Base-by-base conservation (phyloP, 2,888 invertebrate genomes). In the Brenthis ino region DNA sequence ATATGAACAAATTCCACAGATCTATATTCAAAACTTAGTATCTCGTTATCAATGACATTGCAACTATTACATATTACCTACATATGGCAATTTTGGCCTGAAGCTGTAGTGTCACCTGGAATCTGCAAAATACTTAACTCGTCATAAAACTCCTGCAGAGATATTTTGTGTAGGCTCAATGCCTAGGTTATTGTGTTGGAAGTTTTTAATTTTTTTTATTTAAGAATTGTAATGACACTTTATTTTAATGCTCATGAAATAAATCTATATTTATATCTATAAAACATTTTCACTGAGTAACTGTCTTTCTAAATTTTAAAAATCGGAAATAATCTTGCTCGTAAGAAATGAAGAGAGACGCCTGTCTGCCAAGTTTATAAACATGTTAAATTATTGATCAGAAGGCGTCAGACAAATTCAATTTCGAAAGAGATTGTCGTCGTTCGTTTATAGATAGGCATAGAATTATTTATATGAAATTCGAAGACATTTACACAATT, bases 381-480 rank as follows among this genome's bases (percentile, higher is more conserved):
- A 66, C 57, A 66, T 64, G 63, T 65, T 72, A 70, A 65, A 69
- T 72, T 72, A 72, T 69, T 47, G 72, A 69, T 72, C 67, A 47
- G 64, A 64, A 65, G 60, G 67, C 67, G 69, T 69, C 69, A 67
- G 63, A 60, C 67, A 69, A 72, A 72, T 72, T 65, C 67, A 69
- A 72, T 72, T 72, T 68, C 33, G 68, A 64, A 56, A 57, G 65
- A 64, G 63, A 71, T 58, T 66, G 65, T 71, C 65, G 53, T 54
- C 56, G 65, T 57, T 64, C 55, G 24, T 51, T 58, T 47, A 65
- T 55, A 43, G 48, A 51, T 53, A 65, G 64, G 37, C 64, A 58
- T 55, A 50, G 65, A 71, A 68, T 71, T 65, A 65, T 71, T 71
- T 71, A 68, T 65, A 58, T n/a, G 50, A 57, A 37, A 51, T 33